These are phyloP conservation scores for Scalopus aquaticus DNA, from an alignment of 2,113 vertebrate genomes.

Conservation along the genomic window DNA sequence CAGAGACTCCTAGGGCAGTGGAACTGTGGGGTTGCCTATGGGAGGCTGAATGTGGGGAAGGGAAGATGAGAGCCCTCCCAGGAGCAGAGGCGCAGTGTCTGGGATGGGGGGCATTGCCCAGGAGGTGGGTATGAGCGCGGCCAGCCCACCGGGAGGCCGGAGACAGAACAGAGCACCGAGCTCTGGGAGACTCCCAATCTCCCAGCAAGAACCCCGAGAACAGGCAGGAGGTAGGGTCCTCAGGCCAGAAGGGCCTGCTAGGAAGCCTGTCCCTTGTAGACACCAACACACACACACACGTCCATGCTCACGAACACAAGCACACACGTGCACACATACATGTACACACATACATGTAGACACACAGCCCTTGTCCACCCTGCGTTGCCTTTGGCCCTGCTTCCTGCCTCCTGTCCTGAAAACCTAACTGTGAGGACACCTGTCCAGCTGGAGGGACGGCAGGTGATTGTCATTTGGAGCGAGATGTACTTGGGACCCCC, in stretches of 20 bases:
- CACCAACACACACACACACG: rapidly evolving
- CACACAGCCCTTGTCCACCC: not conserved
- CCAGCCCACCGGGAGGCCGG: too few relatives aligned
- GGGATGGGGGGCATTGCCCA: too few relatives aligned
- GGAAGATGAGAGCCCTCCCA: not conserved
- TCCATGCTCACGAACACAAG: rapidly evolving
- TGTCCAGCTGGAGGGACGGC: not conserved
- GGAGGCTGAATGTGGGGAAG: too few relatives aligned
- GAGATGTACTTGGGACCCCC: not conserved
- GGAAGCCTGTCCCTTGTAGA: too few relatives aligned
- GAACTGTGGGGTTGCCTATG: not conserved
- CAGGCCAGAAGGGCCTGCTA: not conserved
- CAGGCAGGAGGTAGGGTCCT: not conserved
- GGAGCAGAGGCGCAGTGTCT: not conserved
- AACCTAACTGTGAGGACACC: not conserved
- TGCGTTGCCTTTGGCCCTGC: not conserved
- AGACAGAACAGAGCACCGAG: not conserved
- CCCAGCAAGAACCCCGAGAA: not conserved
- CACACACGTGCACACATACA: not conserved
- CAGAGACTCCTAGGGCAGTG: not conserved
- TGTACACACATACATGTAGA: not conserved
- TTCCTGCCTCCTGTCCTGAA: not conserved
- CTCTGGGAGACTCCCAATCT: too few relatives aligned
- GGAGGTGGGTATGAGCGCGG: not conserved
- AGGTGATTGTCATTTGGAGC: too few relatives aligned